Evolutionary conservation across 1,140 invertebrate species (phyloP).

Genomic region (Micrasema longulum): DNA sequence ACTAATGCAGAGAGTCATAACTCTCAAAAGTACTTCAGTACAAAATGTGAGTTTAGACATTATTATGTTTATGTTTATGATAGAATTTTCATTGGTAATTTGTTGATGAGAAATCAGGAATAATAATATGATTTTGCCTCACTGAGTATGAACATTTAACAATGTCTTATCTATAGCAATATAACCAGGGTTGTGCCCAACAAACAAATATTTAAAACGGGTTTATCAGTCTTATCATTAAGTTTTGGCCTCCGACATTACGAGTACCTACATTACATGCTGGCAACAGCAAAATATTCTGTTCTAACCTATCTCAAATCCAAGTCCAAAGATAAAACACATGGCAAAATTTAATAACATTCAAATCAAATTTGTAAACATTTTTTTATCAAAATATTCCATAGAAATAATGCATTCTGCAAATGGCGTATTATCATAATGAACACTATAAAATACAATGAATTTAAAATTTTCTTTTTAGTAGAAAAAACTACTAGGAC

Average conservation of each 20-base stretch:
- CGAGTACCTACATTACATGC: background rate
- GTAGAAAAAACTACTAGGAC: too few relatives aligned
- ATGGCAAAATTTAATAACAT: conserved; percentile 7
- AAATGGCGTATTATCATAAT: too few relatives aligned
- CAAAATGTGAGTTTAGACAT: conserved; percentile 41
- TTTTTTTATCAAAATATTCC: too few relatives aligned
- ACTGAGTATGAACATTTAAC: conserved; percentile 10
- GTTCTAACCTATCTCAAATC: conserved; percentile 15
- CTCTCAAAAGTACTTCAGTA: conserved; percentile 50
- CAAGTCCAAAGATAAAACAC: conserved; percentile 21
- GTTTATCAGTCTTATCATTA: conserved; percentile 26
- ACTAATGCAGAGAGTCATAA: conserved; percentile 26
- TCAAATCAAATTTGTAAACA: too few relatives aligned
- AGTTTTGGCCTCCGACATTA: conserved; percentile 29
- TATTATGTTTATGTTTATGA: too few relatives aligned
- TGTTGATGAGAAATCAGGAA: too few relatives aligned
- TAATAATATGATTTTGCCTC: background rate
- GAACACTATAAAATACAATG: too few relatives aligned
- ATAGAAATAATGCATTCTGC: too few relatives aligned
- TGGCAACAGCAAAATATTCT: background rate
- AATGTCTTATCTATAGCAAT: conserved; percentile 1
- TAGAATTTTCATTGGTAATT: too few relatives aligned
- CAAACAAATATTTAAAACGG: conserved; percentile 13
- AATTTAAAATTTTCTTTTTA: too few relatives aligned
- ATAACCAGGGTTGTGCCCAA: conserved; percentile 8